Conservation (phyloP, 2,113 vertebrate genomes). For the Petrocephalus zakoni region DNA sequence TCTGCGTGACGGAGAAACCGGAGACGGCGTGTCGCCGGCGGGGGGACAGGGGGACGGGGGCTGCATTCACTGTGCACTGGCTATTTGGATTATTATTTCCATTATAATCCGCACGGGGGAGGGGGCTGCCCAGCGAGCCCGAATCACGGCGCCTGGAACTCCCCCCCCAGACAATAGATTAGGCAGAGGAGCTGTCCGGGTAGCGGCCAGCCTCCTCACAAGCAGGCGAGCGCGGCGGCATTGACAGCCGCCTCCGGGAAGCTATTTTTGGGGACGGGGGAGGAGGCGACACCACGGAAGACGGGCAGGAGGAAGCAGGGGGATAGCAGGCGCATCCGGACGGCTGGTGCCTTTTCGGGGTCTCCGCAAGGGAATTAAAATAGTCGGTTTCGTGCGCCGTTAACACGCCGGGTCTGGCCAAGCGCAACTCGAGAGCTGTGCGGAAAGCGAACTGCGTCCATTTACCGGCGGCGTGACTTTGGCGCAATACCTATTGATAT, state of each 20-base stretch:
- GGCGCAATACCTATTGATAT: constrained; percentile 14
- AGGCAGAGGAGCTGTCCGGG: constrained; percentile 12
- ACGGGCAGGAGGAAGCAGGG: neutral
- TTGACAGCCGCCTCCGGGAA: constrained; percentile 26
- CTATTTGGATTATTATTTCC: constrained; percentile 19
- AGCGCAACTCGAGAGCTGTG: neutral
- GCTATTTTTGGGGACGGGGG: constrained; percentile 25
- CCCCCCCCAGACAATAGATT: constrained; percentile 8
- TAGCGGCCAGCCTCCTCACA: constrained; percentile 2
- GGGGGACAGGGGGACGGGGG: neutral
- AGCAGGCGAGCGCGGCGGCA: constrained; percentile 10
- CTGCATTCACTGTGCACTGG: neutral
- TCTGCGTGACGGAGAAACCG: constrained; percentile 35
- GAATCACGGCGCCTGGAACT: neutral
- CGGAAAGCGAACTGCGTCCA: constrained; percentile 10
- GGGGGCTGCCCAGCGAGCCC: neutral
- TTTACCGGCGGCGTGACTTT: constrained; percentile 2
- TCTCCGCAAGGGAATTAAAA: constrained; percentile 44
- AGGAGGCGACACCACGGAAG: constrained; percentile 4
- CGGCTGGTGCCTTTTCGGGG: constrained; percentile 12
- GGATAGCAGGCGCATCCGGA: constrained; percentile 12
- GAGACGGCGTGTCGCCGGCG: constrained; percentile 25
- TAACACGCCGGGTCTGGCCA: constrained; percentile 38
- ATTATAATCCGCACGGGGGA: constrained; percentile 12
- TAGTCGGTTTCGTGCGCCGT: constrained; percentile 45